Evolutionary conservation across 1,140 invertebrate species (phyloP), one percentile per base, ranked within the genome.

Genomic region (Drosophila grimshawi): DNA sequence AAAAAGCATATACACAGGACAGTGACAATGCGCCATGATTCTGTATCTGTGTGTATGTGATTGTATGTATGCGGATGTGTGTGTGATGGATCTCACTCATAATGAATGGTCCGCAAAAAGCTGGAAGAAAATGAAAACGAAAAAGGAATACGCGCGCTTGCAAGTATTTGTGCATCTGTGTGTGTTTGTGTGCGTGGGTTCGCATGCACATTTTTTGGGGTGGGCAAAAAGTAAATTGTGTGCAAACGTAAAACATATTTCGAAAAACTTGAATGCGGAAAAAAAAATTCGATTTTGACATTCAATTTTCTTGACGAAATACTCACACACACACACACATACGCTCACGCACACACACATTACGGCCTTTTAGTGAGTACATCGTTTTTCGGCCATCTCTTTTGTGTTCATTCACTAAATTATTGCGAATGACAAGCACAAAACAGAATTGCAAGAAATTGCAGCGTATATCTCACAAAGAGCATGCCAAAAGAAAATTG

Each of bases 321-420:
- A 49, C 29, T n/a, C 43, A 10, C 51, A 70, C 39, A 6, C 64
- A 43, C 62, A 59, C 53, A 64, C 64, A 48, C 64, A 66, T 43
- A 52, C 56, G 48, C 32, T 43, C 33, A 56, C 37, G 39, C 60
- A 72, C 37, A 76, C 33, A 46, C 33, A 55, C 48, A 30, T 19
- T 72, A 27, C 32, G 29, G n/a, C 27, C 10, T 57, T 79, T 63
- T 66, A 67, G 75, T 83, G 68, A 81, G 60, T 86, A 86, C 76
- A 86, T 79, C 79, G 83, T 59, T 76, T 88, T 88, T 89, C 62
- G 51, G 65, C 59, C 56, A 80, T 88, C 73, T 89, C 81, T 79
- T 85, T 89, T 85, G 51, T 61, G 79, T 89, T 85, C 85, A 89
- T 89, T 89, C 85, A 89, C 75, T 72, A 89, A 89, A 89, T 89